Base-by-base conservation (phyloP, 2,113 vertebrate genomes). In the Eleginops maclovinus region DNA sequence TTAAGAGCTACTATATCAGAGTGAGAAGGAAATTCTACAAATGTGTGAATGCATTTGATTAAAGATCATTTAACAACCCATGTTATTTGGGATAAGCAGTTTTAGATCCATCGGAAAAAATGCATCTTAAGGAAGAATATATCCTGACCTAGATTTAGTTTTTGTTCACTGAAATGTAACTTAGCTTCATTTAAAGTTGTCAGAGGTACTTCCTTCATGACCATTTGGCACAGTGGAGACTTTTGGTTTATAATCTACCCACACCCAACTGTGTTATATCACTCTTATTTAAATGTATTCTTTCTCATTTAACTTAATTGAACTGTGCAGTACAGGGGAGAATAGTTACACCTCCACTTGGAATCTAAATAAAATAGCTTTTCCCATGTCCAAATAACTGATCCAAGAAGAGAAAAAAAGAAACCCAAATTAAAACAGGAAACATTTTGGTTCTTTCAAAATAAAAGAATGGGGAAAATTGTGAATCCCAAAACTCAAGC, bases 1-100 rank as follows among this genome's bases (percentile, higher is more conserved):
- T 7, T 54, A 73, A 71, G 44, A 82, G 64, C 68, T 63, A 66
- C 50, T 19, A 24, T 65, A 77, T 80, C 73, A 66, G 9, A 65
- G 24, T 54, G 11, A 70, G 60, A 75, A 72, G 55, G 84, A 80
- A 77, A 87, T 87, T 87, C 72, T 86, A 75, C 47, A 85, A 62
- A 86, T 90, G 83, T 82, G 62, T 50, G 36, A 75, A 75, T 26
- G 28, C 21, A 69, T 49, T 77, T 68, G 17, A 63, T 73, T 63
- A 44, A 51, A 70, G 44, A 49, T 53, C 72, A 85, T 81, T 75
- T 72, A 64, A 64, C 2, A n/a, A 41, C 24, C 40, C 14, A 63
- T 3, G 19, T 76, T 8, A 73, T 19, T 70, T 75, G n/a, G 12
- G 70, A 40, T 26, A 56, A 49, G 17, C 46, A 81, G 41, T 4